These are phyloP conservation scores for Apis florea DNA, from an alignment of 1,140 invertebrate genomes.

Conservation along the genomic window DNA sequence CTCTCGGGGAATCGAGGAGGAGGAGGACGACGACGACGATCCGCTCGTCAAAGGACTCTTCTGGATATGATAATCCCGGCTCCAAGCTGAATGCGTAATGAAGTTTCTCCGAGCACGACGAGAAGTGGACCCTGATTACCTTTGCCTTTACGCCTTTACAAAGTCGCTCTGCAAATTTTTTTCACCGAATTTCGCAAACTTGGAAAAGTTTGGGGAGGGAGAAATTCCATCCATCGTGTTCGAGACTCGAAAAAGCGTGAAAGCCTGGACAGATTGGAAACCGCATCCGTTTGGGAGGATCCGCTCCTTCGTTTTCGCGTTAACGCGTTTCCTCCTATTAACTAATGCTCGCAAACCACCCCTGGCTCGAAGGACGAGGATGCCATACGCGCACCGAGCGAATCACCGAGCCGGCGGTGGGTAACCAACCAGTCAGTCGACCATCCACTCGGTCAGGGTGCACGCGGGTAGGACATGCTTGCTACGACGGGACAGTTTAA, in stretches of 20 bases:
- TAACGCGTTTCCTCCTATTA: conserved; percentile 76
- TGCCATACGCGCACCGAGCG: conserved; percentile 75
- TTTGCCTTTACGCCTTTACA: conserved; percentile 66
- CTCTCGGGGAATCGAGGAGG: conserved; percentile 43
- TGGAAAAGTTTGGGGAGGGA: no score
- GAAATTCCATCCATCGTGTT: background rate
- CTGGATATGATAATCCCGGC: conserved; percentile 77
- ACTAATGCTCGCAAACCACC: conserved; percentile 78
- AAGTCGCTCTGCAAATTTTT: conserved; percentile 1
- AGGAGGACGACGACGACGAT: no score
- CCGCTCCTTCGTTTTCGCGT: conserved; percentile 58
- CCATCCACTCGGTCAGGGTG: conserved; percentile 45
- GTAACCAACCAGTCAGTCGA: conserved; percentile 36
- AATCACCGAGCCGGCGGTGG: conserved; percentile 44
- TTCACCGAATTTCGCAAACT: conserved; percentile 17
- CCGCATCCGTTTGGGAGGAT: conserved; percentile 75
- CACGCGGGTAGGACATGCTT: conserved; percentile 71
- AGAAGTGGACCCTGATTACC: conserved; percentile 74
- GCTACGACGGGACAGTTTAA: conserved; percentile 79
- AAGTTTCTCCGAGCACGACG: conserved; percentile 55
- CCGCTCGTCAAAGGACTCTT: conserved; percentile 72
- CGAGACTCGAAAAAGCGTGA: conserved; percentile 61
- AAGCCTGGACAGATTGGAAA: conserved; percentile 81
- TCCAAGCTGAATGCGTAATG: conserved; percentile 78
- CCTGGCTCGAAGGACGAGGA: conserved; percentile 50